Conservation (phyloP, 92 coral and sea anemone genomes). For the Phenganax marumi region DNA sequence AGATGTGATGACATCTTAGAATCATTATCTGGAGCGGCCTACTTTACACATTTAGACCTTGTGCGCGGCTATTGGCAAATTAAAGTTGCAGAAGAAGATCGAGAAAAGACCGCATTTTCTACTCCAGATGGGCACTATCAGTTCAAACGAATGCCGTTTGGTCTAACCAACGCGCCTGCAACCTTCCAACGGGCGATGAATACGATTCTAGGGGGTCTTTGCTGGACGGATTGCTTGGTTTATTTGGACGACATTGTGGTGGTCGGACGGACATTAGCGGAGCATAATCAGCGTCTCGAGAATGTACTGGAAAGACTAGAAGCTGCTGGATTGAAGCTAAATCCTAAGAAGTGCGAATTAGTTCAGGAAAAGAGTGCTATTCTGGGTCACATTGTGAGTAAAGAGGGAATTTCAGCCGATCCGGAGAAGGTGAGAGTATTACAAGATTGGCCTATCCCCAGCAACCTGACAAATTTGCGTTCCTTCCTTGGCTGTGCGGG, state of each 20-base stretch:
- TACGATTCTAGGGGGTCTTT: conserved; percentile 45
- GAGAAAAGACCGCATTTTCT: conserved; percentile 55
- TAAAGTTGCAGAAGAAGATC: conserved; percentile 47
- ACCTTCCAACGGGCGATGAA: conserved; percentile 55
- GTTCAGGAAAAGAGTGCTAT: conserved; percentile 5
- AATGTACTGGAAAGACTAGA: conserved; percentile 42
- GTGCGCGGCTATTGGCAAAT: conserved; percentile 52
- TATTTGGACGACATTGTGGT: conserved; percentile 55
- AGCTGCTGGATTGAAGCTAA: conserved; percentile 46
- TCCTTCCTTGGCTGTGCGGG: conserved; percentile 32
- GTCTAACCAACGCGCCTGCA: conserved; percentile 58
- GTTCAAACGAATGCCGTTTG: conserved; percentile 42
- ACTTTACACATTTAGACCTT: conserved; percentile 52
- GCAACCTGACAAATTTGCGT: conserved; percentile 22
- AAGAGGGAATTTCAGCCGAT: conserved; percentile 30
- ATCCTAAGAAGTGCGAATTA: conserved; percentile 34
- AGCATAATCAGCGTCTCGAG: conserved; percentile 49
- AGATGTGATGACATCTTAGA: conserved; percentile 53
- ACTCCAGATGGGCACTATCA: conserved; percentile 54
- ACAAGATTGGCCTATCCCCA: conserved; percentile 25
- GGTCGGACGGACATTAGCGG: conserved; percentile 46
- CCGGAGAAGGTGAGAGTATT: conserved; percentile 25
- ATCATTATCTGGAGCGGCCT: conserved; percentile 48
- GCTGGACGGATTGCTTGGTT: conserved; percentile 50
- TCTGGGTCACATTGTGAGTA: conserved; percentile 38